Conservation (phyloP, 2,888 invertebrate genomes). For the Leptopilina myrica region DNA sequence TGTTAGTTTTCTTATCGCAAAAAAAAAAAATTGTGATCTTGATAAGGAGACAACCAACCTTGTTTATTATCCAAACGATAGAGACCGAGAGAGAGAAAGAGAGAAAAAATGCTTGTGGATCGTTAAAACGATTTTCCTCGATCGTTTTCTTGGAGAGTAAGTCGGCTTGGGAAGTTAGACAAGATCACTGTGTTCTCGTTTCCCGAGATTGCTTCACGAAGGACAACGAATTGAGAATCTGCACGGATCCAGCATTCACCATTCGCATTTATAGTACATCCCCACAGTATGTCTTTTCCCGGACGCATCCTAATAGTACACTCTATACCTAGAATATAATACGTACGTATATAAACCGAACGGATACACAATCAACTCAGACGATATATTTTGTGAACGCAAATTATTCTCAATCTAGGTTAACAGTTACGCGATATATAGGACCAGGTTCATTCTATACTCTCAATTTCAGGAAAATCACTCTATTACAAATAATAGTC, state of each 20-base stretch:
- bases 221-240: slow-evolving; percentile 57
- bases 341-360: not conserved
- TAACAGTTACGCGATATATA: no score
- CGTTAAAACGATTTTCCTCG: slow-evolving; percentile 51
- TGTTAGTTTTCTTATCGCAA: slow-evolving; percentile 37
- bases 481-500: no score
- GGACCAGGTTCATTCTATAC: no score
- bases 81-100: not conserved
- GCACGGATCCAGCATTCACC: slow-evolving; percentile 56
- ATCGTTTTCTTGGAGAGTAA: slow-evolving; percentile 35
- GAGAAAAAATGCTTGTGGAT: slow-evolving; percentile 41
- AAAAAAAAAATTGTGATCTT: slow-evolving; percentile 27
- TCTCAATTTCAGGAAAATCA: no score
- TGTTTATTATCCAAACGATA: slow-evolving; percentile 47
- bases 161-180: slow-evolving; percentile 40
- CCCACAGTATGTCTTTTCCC: slow-evolving; percentile 52
- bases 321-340: not conserved
- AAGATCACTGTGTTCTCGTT: slow-evolving; percentile 50
- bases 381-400: not conserved
- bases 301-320: slow-evolving; percentile 51
- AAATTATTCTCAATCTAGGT: not conserved
- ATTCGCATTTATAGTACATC: slow-evolving; percentile 61
- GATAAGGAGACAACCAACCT: slow-evolving; percentile 52
- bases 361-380: slow-evolving; percentile 2
- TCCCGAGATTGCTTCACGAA: slow-evolving; percentile 52